Evolutionary conservation across 2,888 invertebrate genomes (phyloP), one percentile per base, ranked within the genome.

Genomic region (Blera fallax): DNA sequence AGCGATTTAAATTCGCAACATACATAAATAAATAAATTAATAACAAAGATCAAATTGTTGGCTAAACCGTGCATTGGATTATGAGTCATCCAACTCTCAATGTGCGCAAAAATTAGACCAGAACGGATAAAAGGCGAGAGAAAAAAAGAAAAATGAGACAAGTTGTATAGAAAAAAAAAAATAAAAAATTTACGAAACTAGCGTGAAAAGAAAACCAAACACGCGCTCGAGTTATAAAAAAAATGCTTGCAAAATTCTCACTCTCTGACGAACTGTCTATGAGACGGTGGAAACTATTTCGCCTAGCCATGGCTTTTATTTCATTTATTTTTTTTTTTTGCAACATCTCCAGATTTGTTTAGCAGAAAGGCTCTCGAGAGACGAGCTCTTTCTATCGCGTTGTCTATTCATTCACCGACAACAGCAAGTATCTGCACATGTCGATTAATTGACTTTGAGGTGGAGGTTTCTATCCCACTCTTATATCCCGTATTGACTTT

Each of bases 31-130:
- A 32, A 43, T 10, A 60, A 27, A 60, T 40, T 40, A 14, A 60
- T 40, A 62, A 27, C 6, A 50, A 54, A 54, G 14, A 32, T 29
- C 14, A 54, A 54, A 29, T 16, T 54, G 54, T 54, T 32, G 24
- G 54, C 16, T 54, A 24, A 32, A 54, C 29, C 10, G 54, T n/a
- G 24, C 52, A 27, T 5, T 45, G 34, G 43, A 24, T 32, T 48
- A 45, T 76, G 76, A 77, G 37, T 77, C 76, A 77, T 50, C 24
- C 43, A 14, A 16, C 52, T 40, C 3, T 0, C 16, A 8, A 48
- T 40, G 10, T 52, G 16, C 60, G 54, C 54, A 43, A 67, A 78
- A 74, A 78, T 54, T 69, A 69, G 60, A 78, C 78, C 69, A 78
- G 16, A 78, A 58, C 67, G 48, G 48, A 60, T 67, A 37, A 21